Evolutionary conservation across 2,888 invertebrate species (phyloP).

Genomic region (Caradrina clavipalpis): DNA sequence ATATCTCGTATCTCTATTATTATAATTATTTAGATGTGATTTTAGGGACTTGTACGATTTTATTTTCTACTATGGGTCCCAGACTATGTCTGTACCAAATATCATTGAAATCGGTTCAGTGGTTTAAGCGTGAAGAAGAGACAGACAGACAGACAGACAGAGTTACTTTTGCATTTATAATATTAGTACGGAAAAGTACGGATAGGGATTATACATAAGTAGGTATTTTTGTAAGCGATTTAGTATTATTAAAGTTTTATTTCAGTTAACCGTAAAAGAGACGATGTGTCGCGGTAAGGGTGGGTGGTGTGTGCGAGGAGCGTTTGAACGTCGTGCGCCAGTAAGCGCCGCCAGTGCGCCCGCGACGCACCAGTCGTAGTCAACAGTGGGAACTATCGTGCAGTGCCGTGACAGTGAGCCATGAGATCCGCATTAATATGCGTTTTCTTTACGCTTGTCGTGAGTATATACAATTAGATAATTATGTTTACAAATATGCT

Average conservation of each 20-base stretch:
- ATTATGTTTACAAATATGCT: slow-evolving; percentile 7
- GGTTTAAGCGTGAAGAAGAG: too few relatives aligned
- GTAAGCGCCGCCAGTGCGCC: slow-evolving; percentile 75
- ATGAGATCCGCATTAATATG: slow-evolving; percentile 84
- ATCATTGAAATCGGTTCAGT: too few relatives aligned
- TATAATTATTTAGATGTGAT: too few relatives aligned
- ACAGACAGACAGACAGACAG: not conserved
- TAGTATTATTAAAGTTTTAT: not conserved
- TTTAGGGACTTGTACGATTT: not conserved
- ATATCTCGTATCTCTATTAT: too few relatives aligned
- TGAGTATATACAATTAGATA: slow-evolving; percentile 71
- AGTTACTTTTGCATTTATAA: too few relatives aligned
- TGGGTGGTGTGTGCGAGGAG: slow-evolving; percentile 45
- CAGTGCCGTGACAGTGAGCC: slow-evolving; percentile 79
- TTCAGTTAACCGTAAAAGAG: slow-evolving; percentile 45
- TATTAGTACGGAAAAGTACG: too few relatives aligned
- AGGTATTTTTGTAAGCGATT: not conserved
- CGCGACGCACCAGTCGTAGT: slow-evolving; percentile 76
- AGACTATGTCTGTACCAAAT: too few relatives aligned
- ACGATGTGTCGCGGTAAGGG: slow-evolving; percentile 37
- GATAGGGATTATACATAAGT: too few relatives aligned
- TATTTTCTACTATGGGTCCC: too few relatives aligned
- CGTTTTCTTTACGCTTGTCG: slow-evolving; percentile 83
- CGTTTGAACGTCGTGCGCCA: slow-evolving; percentile 58
- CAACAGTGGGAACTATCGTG: slow-evolving; percentile 63